phyloP scores from a whole-genome alignment of 2,113 vertebrate genomes.

The Emydocephalus ijimae region DNA sequence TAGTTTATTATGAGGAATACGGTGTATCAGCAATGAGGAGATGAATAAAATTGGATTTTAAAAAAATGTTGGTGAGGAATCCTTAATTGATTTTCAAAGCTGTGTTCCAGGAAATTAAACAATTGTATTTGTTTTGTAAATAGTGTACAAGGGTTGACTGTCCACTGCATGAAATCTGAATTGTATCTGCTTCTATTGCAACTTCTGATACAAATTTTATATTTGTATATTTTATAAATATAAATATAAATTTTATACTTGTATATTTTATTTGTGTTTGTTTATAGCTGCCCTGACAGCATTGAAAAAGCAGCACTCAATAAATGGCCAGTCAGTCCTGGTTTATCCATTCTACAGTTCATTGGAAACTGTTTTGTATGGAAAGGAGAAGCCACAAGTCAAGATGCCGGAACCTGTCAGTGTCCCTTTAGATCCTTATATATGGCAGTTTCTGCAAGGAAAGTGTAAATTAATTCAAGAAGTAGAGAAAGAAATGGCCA shows the following conservation, averaged over 20 bases:
- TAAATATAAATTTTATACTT: too few species aligned
- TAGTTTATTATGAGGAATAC: not conserved
- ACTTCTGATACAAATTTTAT: not conserved
- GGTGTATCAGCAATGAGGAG: not conserved
- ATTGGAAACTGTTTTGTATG: constrained; percentile 79
- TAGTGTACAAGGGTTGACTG: not conserved
- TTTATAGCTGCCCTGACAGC: constrained; percentile 69
- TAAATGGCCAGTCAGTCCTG: constrained; percentile 64
- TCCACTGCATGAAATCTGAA: not conserved
- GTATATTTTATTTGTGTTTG: constrained; percentile 12
- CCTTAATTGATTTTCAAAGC: not conserved
- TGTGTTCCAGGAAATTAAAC: not conserved
- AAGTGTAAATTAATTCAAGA: constrained; percentile 43
- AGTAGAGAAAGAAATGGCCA: constrained; percentile 67
- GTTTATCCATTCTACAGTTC: constrained; percentile 79
- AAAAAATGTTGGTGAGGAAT: not conserved
- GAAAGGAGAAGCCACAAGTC: constrained; percentile 68
- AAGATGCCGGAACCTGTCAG: constrained; percentile 73
- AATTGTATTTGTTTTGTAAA: not conserved
- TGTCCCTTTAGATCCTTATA: constrained; percentile 59
- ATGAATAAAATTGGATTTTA: not conserved
- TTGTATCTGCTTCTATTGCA: not conserved
- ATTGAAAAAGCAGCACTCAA: constrained; percentile 65
- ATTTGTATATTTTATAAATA: too few species aligned
- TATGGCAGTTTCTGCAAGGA: constrained; percentile 74